phyloP scores from a whole-genome alignment of 2,888 invertebrate genomes.

The Deladenus siricidicola region DNA sequence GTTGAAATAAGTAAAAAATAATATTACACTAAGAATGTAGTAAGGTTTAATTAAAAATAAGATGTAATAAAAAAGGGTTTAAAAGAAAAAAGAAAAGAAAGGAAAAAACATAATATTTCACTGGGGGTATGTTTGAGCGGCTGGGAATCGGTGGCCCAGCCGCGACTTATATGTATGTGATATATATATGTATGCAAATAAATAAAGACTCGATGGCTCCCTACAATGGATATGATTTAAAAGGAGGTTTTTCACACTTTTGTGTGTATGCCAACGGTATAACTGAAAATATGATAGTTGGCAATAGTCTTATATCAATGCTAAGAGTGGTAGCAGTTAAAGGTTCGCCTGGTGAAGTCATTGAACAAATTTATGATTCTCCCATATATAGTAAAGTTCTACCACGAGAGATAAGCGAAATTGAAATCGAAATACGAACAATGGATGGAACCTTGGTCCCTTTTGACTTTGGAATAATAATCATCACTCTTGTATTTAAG shows the following conservation, averaged over 20 bases:
- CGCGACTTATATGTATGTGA: too few species aligned
- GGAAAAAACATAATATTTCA: too few species aligned
- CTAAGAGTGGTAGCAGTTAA: conserved; percentile 8
- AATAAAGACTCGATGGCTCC: too few species aligned
- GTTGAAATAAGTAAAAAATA: too few species aligned
- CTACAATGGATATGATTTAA: too few species aligned
- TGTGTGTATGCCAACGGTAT: conserved; percentile 7
- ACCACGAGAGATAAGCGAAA: conserved; percentile 8
- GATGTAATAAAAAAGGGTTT: too few species aligned
- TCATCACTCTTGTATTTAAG: neutral
- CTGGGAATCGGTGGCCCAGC: too few species aligned
- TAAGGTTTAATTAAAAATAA: too few species aligned
- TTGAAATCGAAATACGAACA: conserved; percentile 1
- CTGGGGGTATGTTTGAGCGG: too few species aligned
- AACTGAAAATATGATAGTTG: conserved; percentile 9
- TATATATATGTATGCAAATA: too few species aligned
- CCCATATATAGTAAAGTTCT: conserved; percentile 6
- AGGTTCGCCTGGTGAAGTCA: conserved; percentile 7
- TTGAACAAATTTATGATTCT: conserved; percentile 12
- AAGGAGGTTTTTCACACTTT: conserved; percentile 10
- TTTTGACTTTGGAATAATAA: conserved; percentile 4
- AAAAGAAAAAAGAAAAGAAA: too few species aligned
- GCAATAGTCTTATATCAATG: conserved; percentile 2
- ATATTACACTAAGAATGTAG: too few species aligned
- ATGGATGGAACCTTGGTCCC: neutral